These are phyloP conservation scores for Petrocephalus schoutedeni DNA, from an alignment of 2,797 vertebrate genomes.

Conservation along the genomic window DNA sequence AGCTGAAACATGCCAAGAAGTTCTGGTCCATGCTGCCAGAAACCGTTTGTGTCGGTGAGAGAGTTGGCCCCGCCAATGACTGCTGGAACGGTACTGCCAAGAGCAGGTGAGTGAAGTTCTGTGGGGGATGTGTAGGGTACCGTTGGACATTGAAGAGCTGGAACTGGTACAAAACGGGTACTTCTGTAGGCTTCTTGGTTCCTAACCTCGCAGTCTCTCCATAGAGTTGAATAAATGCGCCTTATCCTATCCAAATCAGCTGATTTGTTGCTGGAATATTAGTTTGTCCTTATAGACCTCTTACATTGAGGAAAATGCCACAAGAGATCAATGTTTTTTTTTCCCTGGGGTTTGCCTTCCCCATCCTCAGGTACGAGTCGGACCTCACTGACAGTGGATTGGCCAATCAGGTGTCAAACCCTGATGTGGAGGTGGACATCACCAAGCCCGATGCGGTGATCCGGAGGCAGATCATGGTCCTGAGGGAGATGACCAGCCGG, in stretches of 20 bases:
- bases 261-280: not conserved
- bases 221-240: not conserved
- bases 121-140: not conserved
- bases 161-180: not conserved
- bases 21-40: conserved; percentile 95
- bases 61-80: conserved; percentile 75
- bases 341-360: not conserved
- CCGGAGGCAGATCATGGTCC: conserved; percentile 80
- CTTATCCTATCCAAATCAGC: not conserved
- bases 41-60: conserved; percentile 78
- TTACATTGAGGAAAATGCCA: not conserved
- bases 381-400: conserved; percentile 86
- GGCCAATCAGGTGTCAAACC: conserved; percentile 91
- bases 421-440: conserved; percentile 89
- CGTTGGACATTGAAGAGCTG: not conserved
- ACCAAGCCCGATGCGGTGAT: conserved; percentile 83
- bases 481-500: conserved; percentile 86
- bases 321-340: not conserved
- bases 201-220: not conserved
- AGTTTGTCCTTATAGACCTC: not conserved
- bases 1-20: conserved; percentile 90
- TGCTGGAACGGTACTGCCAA: conserved; percentile 94
- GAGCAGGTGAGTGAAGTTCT: conserved; percentile 72
- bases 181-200: not conserved
- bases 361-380: conserved; percentile 74